Conservation (phyloP, 2,113 vertebrate genomes). For the Vulpes ferrilata region DNA sequence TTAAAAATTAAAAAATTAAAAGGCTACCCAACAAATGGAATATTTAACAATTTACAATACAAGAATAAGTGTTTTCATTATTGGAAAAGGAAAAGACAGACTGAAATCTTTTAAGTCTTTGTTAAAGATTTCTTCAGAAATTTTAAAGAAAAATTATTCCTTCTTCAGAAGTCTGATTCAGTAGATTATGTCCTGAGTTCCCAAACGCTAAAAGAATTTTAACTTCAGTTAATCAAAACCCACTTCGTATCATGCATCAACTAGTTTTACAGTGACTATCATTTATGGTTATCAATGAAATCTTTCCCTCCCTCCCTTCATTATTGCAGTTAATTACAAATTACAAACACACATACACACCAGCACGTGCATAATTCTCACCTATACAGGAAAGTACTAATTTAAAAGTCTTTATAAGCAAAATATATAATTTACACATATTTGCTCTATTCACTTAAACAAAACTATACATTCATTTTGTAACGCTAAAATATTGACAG, state of each 20-base stretch:
- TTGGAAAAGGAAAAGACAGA: constrained; percentile 20
- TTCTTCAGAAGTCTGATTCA: background rate
- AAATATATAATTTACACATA: background rate
- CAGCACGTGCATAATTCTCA: background rate
- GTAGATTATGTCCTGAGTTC: background rate
- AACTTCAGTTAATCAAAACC: background rate
- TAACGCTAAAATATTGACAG: constrained; percentile 10
- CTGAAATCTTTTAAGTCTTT: background rate
- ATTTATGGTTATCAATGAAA: background rate
- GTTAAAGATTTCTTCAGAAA: constrained; percentile 24
- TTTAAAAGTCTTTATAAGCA: constrained; percentile 25
- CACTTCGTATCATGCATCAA: background rate
- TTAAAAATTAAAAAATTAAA: background rate
- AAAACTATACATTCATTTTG: background rate
- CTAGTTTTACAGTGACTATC: constrained; percentile 1
- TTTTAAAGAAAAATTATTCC: background rate
- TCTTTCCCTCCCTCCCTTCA: background rate
- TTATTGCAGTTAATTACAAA: background rate
- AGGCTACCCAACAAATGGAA: background rate
- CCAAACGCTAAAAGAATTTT: background rate
- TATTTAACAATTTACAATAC: constrained; percentile 5
- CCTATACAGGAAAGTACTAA: background rate
- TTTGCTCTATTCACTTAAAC: constrained; percentile 8
- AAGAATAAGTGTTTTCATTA: constrained; percentile 27
- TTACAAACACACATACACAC: constrained; percentile 1